Evolutionary conservation across 2,888 invertebrate genomes (phyloP), one percentile per base, ranked within the genome.

Genomic region (Apamea sordens): DNA sequence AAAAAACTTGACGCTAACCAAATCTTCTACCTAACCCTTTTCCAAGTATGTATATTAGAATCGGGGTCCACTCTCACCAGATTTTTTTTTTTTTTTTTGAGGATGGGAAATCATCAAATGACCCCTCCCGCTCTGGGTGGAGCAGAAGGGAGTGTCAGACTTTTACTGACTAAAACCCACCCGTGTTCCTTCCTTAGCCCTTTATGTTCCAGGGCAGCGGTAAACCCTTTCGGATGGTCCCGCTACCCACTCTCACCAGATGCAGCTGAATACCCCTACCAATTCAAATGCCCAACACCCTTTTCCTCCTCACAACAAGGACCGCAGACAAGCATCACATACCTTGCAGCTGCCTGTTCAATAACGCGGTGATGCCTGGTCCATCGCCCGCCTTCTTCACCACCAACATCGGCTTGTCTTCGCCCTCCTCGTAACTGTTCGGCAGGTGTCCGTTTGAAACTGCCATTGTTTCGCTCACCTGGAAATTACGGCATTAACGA

Each of bases 391-490:
- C 95, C 93, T 98, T 98, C 96, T 98, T 98, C 84, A 98, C 98
- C 72, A 98, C 98, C 90, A 98, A 96, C 98, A 98, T 98, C 32
- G 98, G 98, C 90, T 98, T 98, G 89, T 98, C 98, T 89, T 98
- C 98, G 21, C 98, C 97, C 90, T 98, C 98, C 85, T 98, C 98
- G 92, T 98, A 98, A 82, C 97, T 98, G 93, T 98, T 98, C 76
- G 98, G 98, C 86, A 98, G 94, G 93, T 98, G 98, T 74, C 98
- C 98, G 94, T 98, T 98, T 92, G 98, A 98, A 41, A 97, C 97
- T 53, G 98, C 98, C 98, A 98, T 98, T 75, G 98, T 98, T 96
- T 98, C 98, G 95, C 98, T 98, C 91, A 98, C 98, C 98, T 98
- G 95, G 8, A 95, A 50, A 53, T 74, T 24, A 64, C 64, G 36